Percentiles rank a stretch among this genome's conserved stretches.
These are phyloP conservation scores for Elmis aenea DNA, from an alignment of 2,888 invertebrate species.

Conservation along the genomic window DNA sequence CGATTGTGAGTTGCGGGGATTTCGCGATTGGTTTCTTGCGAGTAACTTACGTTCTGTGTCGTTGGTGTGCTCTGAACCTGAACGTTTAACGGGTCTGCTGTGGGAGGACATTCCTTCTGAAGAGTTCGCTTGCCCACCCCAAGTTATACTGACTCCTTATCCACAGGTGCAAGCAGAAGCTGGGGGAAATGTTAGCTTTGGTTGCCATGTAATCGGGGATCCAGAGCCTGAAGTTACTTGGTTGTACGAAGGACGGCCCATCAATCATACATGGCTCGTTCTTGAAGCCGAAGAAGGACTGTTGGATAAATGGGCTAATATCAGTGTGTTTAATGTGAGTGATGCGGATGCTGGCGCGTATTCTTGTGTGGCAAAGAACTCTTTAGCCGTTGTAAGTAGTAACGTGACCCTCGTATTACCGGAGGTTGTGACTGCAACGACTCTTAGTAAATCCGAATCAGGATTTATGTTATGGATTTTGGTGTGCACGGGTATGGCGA, in stretches of 20 bases:
- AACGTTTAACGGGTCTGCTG: conserved; percentile 60
- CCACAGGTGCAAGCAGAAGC: conserved; percentile 64
- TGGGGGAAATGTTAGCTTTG: conserved; percentile 77
- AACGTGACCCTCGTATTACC: conserved; percentile 63
- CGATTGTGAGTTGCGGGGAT: conserved; percentile 79
- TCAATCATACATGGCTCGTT: conserved; percentile 51
- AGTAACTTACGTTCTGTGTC: conserved; percentile 69
- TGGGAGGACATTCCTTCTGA: conserved; percentile 74
- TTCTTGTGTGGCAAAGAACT: conserved; percentile 72
- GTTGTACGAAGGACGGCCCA: conserved; percentile 69
- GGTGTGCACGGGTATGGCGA: conserved; percentile 65
- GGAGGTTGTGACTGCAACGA: conserved; percentile 70
- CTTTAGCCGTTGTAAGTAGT: conserved; percentile 55
- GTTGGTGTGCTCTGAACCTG: conserved; percentile 68
- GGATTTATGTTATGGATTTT: conserved; percentile 70
- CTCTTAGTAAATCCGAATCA: conserved; percentile 66
- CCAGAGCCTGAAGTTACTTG: conserved; percentile 79
- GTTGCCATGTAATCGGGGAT: conserved; percentile 76
- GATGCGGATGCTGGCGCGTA: conserved; percentile 81
- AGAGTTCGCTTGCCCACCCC: conserved; percentile 79
- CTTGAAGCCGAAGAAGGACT: conserved; percentile 48
- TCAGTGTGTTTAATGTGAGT: conserved; percentile 77
- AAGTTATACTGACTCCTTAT: conserved; percentile 43
- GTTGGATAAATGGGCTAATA: conserved; percentile 65
- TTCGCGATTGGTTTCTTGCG: conserved; percentile 77